Conservation (phyloP, 2,888 invertebrate species). For the Liposcelis brunnea region DNA sequence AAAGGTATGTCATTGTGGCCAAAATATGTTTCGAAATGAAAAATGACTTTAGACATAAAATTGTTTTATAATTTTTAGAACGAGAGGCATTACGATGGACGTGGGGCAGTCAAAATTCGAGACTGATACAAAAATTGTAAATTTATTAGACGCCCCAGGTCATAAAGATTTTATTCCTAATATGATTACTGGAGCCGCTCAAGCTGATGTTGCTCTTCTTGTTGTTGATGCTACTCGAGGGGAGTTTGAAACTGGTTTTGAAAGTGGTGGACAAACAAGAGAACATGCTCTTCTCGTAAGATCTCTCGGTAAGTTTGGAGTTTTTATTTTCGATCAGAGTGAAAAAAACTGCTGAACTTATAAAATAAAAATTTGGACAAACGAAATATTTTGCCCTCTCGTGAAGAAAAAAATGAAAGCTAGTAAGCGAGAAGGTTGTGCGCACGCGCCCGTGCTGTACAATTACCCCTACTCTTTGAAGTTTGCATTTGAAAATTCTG, state of each 20-base stretch:
- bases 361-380: too few species aligned
- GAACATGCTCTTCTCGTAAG: conserved; percentile 93
- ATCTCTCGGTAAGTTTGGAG: conserved; percentile 42
- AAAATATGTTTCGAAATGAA: too few species aligned
- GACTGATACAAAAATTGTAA: conserved; percentile 61
- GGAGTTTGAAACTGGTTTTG: conserved; percentile 98
- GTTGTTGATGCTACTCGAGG: conserved; percentile 93
- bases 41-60: too few species aligned
- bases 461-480: too few species aligned
- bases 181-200: conserved; percentile 97
- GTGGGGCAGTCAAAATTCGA: conserved; percentile 86
- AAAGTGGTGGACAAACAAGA: conserved; percentile 91
- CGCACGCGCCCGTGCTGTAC: too few species aligned
- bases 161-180: conserved; percentile 99
- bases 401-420: too few species aligned
- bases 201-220: conserved; percentile 92
- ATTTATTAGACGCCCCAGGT: conserved; percentile 91
- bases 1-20: conserved; percentile 43
- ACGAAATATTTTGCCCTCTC: too few species aligned
- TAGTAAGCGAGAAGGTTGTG: too few species aligned
- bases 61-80: conserved; percentile 32
- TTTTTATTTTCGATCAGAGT: too few species aligned
- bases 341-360: too few species aligned
- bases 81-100: conserved; percentile 97
- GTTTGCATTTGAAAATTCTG: too few species aligned